Evolutionary conservation across 2,797 vertebrate genomes (phyloP).

Genomic region (Lateolabrax maculatus): DNA sequence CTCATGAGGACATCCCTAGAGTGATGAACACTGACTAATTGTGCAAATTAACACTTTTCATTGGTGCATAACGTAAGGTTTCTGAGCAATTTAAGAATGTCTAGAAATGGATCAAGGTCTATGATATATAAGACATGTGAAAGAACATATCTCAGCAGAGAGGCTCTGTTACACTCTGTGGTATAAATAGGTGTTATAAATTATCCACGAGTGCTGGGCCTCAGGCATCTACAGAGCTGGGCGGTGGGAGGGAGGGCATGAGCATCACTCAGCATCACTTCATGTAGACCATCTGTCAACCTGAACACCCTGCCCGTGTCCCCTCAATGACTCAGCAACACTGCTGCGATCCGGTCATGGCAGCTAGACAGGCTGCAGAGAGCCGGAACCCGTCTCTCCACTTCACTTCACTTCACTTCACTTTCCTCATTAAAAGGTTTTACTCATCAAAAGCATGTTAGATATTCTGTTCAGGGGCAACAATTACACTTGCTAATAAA

Average conservation of each 20-base stretch:
- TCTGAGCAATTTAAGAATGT: background rate
- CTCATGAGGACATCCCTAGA: slow-evolving; percentile 1
- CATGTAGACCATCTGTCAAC: slow-evolving; percentile 71
- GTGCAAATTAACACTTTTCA: background rate
- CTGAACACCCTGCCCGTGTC: slow-evolving; percentile 32
- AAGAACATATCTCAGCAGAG: slow-evolving; percentile 31
- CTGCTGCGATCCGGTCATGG: slow-evolving; percentile 36
- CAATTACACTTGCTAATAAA: background rate
- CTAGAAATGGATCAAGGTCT: background rate
- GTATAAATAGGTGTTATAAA: slow-evolving; percentile 55
- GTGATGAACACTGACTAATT: background rate
- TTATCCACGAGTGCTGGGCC: slow-evolving; percentile 46
- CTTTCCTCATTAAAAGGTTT: background rate
- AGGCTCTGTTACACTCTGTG: slow-evolving; percentile 20
- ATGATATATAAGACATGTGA: slow-evolving; percentile 9
- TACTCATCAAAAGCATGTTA: background rate
- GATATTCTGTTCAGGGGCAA: background rate
- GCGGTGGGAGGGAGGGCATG: slow-evolving; percentile 22
- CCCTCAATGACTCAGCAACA: slow-evolving; percentile 57
- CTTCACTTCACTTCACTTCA: background rate
- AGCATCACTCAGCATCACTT: slow-evolving; percentile 41
- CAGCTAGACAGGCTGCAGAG: slow-evolving; percentile 23
- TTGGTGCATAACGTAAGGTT: background rate
- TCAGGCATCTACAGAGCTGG: slow-evolving; percentile 35
- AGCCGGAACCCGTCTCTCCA: background rate